Evolutionary conservation across 2,797 vertebrate genomes (phyloP), one percentile per base, ranked within the genome.

Genomic region (Sebastiscus albofasciatus): DNA sequence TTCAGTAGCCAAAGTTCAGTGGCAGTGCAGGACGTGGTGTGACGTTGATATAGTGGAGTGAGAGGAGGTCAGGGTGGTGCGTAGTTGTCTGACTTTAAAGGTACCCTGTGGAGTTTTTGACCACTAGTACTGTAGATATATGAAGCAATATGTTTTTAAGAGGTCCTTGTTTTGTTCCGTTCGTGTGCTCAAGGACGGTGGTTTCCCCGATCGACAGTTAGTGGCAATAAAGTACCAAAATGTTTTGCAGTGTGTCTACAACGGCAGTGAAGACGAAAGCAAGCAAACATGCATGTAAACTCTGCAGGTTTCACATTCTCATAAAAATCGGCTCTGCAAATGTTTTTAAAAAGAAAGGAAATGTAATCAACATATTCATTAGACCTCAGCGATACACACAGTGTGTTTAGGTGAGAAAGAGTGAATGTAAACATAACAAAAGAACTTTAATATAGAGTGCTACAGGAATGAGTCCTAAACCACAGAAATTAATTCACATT

Each of bases 1-100:
- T 55, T 79, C 29, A 55, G 59, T 14, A 62, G 33, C 22, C 52
- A 74, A 74, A 76, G 60, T 72, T 83, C 22, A 84, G 54, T 18
- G n/a, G 24, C 72, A 61, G 68, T 54, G 68, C 36, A 78, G 33
- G 55, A 68, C 4, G 2, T 59, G 7, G 26, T 29, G 26, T 18
- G 24, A 65, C 18, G 2, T 33, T 74, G 46, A 73, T 46, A 14
- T 42, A 73, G 12, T 60, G 75, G 24, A 69, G 72, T 46, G 49
- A n/a, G 22, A 34, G 5, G 9, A 79, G 67, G 54, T 80, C 65
- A 69, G 55, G 24, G 49, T 49, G 69, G 29, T 67, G 62, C 20
- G 8, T 27, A 16, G 46, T 34, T 60, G 64, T 62, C 46, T 74
- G 61, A 74, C 22, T 52, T 66, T 79, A 72, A 75, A 81, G 31